Conservation (phyloP, 2,113 vertebrate species). For the Crotalus helleri region DNA sequence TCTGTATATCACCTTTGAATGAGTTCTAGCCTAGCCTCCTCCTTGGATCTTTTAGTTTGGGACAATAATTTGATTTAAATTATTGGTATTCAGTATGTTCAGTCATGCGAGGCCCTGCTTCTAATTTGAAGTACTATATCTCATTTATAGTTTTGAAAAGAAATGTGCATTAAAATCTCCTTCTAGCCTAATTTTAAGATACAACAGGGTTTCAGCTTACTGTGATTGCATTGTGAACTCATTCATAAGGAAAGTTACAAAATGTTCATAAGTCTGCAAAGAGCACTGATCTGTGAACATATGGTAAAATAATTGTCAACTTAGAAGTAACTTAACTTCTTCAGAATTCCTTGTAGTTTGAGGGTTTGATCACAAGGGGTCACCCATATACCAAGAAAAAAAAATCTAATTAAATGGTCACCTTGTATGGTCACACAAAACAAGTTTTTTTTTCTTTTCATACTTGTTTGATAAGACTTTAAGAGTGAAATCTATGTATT, state of each 20-base stretch:
- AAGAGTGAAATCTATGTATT: neutral
- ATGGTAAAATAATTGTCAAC: neutral
- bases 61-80: neutral
- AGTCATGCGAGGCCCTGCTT: neutral
- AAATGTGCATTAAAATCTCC: neutral
- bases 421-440: neutral
- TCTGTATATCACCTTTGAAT: too few species aligned
- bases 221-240: neutral
- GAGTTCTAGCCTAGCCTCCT: neutral
- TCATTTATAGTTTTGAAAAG: neutral
- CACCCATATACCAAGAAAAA: slow-evolving; percentile 28
- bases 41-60: neutral
- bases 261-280: neutral
- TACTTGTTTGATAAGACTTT: neutral
- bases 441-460: neutral
- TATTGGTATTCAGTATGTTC: neutral
- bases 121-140: neutral
- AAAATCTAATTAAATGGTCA: neutral
- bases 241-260: neutral
- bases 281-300: neutral
- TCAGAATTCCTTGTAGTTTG: slow-evolving; percentile 38
- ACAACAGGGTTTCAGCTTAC: neutral
- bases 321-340: neutral
- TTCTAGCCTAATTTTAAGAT: neutral
- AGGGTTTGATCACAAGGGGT: slow-evolving; percentile 62